These are phyloP conservation scores for Ferrisia virgata DNA, from an alignment of 2,888 invertebrate genomes.

Conservation along the genomic window DNA sequence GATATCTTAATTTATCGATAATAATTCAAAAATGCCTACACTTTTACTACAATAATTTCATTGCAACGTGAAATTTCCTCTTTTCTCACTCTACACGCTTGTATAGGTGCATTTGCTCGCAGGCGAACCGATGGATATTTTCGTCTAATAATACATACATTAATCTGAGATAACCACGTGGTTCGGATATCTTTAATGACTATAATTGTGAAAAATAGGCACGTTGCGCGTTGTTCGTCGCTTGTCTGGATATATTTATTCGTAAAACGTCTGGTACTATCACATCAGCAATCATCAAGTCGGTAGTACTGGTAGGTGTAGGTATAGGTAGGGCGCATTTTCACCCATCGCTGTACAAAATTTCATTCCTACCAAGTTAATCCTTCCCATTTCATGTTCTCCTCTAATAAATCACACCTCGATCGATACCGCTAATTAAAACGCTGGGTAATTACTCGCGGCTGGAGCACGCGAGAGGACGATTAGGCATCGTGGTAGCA, in stretches of 20 bases:
- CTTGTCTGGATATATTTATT: neutral
- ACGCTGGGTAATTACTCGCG: neutral
- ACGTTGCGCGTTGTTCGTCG: no score
- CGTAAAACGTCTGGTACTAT: neutral
- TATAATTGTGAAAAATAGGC: neutral
- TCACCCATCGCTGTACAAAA: neutral
- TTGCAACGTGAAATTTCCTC: neutral
- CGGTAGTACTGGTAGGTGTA: neutral
- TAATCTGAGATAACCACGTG: neutral
- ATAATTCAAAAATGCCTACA: no score
- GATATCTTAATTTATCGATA: no score
- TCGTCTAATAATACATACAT: neutral
- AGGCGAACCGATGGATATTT: neutral
- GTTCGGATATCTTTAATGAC: neutral
- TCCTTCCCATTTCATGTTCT: neutral
- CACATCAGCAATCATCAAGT: no score
- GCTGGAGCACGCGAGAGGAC: neutral
- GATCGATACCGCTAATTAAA: slow-evolving; percentile 22
- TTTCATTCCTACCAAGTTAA: neutral
- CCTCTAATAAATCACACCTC: neutral
- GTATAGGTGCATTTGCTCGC: neutral
- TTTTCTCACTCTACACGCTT: neutral
- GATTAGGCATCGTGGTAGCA: no score
- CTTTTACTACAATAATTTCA: neutral
- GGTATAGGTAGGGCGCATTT: no score